Conservation (phyloP, 2,113 vertebrate species). For the Phrynosoma blainvillii region DNA sequence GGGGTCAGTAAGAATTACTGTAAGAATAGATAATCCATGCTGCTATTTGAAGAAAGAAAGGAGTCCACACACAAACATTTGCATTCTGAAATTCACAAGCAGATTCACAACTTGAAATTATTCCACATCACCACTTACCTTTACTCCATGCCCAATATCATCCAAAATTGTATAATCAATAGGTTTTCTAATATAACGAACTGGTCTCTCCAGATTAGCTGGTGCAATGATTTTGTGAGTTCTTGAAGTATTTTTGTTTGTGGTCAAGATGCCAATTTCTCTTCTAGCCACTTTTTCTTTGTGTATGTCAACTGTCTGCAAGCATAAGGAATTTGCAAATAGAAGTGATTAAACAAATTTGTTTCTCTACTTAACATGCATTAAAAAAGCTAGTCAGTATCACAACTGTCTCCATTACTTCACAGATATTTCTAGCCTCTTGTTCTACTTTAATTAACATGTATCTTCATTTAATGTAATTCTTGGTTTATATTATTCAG, state of each 20-base stretch:
- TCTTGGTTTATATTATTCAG: neutral
- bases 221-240: conserved; percentile 99
- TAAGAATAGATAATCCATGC: conserved; percentile 15
- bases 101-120: conserved; percentile 55
- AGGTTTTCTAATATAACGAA: conserved; percentile 98
- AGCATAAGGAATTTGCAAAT: conserved; percentile 73
- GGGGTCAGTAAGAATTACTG: conserved; percentile 28
- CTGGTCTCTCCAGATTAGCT: conserved; percentile 96
- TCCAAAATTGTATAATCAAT: conserved; percentile 98
- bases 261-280: conserved; percentile 99
- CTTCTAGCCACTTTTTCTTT: conserved; percentile 99
- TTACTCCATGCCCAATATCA: conserved; percentile 98
- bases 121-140: conserved; percentile 83
- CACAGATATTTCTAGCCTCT: neutral
- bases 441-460: neutral
- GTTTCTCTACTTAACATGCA: conserved; percentile 1
- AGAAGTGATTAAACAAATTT: conserved; percentile 62
- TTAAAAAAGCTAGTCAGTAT: neutral
- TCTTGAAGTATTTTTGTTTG: conserved; percentile 99
- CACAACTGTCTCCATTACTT: neutral
- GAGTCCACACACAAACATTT: conserved; percentile 47
- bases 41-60: conserved; percentile 57
- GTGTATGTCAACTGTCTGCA: conserved; percentile 98
- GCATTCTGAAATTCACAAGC: conserved; percentile 65
- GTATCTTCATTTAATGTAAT: neutral